Conservation (phyloP, 2,113 vertebrate genomes). For the Bubo bubo region DNA sequence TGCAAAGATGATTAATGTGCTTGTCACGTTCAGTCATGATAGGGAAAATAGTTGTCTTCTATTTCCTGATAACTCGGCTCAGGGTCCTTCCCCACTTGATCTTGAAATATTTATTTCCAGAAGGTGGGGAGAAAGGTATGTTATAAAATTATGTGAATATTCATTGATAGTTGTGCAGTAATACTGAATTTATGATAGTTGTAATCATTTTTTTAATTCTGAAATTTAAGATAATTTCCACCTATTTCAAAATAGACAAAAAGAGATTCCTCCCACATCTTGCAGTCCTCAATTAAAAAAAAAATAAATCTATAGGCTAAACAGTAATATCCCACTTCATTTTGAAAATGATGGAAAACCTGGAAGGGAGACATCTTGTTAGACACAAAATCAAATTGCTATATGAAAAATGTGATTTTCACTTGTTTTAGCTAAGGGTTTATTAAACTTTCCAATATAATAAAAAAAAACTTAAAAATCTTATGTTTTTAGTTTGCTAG, state of each 20-base stretch:
- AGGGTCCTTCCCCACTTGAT: not conserved
- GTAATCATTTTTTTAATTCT: not conserved
- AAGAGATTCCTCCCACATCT: not conserved
- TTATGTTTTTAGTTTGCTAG: not conserved
- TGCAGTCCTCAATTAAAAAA: not conserved
- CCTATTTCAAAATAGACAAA: not conserved
- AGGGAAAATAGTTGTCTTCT: not conserved
- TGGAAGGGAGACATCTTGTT: not conserved
- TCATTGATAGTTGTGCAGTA: not conserved
- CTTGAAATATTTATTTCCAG: not conserved
- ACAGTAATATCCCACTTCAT: not conserved
- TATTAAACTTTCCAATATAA: not conserved
- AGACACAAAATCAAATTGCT: not conserved
- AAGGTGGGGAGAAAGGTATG: rapidly evolving
- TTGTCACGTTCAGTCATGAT: not conserved
- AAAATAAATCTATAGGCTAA: not conserved
- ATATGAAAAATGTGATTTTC: not conserved
- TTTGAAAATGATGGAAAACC: not conserved
- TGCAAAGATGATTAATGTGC: not conserved
- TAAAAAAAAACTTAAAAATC: not conserved
- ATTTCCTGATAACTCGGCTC: not conserved
- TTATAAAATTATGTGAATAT: not conserved
- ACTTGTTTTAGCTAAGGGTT: not conserved
- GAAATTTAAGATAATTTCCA: not conserved
- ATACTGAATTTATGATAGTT: not conserved